Conservation (phyloP, 2,797 vertebrate genomes). For the Myotis myotis region DNA sequence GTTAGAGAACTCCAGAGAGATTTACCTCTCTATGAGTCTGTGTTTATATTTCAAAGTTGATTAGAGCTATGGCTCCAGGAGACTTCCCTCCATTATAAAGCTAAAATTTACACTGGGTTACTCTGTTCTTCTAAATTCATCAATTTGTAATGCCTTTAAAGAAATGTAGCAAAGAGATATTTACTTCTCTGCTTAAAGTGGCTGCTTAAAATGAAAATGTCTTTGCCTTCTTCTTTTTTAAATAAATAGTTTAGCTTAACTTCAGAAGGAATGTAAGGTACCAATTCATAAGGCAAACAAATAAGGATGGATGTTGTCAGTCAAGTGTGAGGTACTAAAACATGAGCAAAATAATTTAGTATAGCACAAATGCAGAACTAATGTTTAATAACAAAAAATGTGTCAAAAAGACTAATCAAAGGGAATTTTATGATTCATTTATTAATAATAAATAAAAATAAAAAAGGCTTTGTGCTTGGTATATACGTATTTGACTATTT, state of each 20-base stretch:
- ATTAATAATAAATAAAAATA: background rate
- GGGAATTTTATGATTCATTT: background rate
- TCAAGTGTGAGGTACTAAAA: background rate
- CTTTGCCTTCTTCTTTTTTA: background rate
- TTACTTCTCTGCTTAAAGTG: background rate
- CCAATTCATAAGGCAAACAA: background rate
- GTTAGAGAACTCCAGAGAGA: background rate
- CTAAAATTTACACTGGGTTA: background rate
- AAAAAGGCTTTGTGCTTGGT: background rate
- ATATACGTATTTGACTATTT: background rate
- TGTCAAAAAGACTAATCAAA: background rate
- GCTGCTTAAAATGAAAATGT: background rate
- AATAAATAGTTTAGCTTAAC: background rate
- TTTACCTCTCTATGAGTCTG: background rate
- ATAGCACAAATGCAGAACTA: background rate
- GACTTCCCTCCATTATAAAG: background rate
- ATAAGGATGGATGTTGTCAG: background rate
- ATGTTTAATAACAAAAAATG: background rate
- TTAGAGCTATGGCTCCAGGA: background rate
- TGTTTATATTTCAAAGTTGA: background rate
- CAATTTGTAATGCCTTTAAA: background rate
- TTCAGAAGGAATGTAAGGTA: background rate
- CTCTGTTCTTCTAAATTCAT: background rate
- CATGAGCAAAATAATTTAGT: background rate
- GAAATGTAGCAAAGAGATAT: background rate